Base-by-base conservation (phyloP, 2,797 vertebrate species). In the Coracias cyanogaster region DNA sequence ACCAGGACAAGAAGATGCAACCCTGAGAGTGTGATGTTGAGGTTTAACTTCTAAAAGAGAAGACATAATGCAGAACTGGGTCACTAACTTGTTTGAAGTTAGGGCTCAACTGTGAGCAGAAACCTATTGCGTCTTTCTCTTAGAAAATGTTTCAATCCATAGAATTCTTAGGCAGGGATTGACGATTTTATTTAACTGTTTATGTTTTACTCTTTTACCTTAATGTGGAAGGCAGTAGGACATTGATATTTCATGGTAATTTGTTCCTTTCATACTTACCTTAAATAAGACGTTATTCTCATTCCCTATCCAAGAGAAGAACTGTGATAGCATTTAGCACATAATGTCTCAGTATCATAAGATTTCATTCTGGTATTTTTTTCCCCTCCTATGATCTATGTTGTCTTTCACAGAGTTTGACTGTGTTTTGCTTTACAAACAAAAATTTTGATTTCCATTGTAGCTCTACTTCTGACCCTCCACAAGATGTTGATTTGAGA, bases 1-100 rank as follows among this genome's bases (percentile, higher is more conserved):
- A 61, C 37, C 37, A 37, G 37, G 37, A 37, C 41, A 43, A 43
- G 41, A 52, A 64, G 51, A 21, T 45, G 37, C 19, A 72, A 31
- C 45, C 21, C 21, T n/a, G n/a, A 55, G 26, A 60, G 31, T 1
- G 1, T 1, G 5, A 2, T 28, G 7, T 8, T 65, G 33, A 35
- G 41, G 17, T 29, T 25, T 77, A 33, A 18, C 17, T 49, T 81
- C 9, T 77, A 25, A 61, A 77, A 72, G 28, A 57, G 29, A 58
- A 43, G 6, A 33, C 19, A 29, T 49, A 13, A 51, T 7, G 29
- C 1, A 6, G 43, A 22, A 74, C 1, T 3, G 18, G 6, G 15
- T 49, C 51, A 37, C 11, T 45, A 58, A 15, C 22, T 62, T 58
- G 17, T 67, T 25, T 70, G n/a, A 58, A 45, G 6, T 49, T 1